Evolutionary conservation across 1,140 invertebrate species (phyloP), one percentile per base, ranked within the genome.

Genomic region (Diprion similis): DNA sequence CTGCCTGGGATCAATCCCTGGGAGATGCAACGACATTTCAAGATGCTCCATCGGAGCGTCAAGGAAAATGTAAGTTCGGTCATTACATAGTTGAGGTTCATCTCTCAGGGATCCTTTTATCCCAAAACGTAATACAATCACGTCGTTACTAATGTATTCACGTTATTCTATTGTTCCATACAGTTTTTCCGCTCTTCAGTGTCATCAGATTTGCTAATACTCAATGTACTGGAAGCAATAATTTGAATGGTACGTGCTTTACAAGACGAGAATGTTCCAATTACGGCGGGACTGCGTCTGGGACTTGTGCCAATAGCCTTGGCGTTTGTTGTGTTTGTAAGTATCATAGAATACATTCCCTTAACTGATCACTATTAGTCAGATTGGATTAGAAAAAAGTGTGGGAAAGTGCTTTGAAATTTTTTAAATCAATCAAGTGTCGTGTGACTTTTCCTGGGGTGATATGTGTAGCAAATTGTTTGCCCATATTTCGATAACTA

Each of bases 281-380:
- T 77, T 89, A 92, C 18, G 91, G 91, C 69, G 95, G 95, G 0
- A 90, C 89, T 8, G 88, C 91, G 46, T 92, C 92, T 2, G 94
- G 94, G 13, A 87, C 81, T 7, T 96, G 95, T 83, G 93, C 93
- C 9, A 91, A 91, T 59, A 91, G 90, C 46, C 89, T 91, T 73
- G 92, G 91, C 2, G 90, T 93, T 71, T 96, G 95, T 82, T 96
- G 95, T 81, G 90, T 95, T 71, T 92, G 95, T 96, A 87, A 92
- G 92, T 91, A 85, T 77, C 45, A 19, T 71, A 73, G 17, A 73
- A 48, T 65, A 45, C 6, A 37, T 37, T 37, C 24, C 24, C 24
- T 37, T 37, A 37, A 37, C 24, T 37, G 24, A 37, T 37, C 24
- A 37, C 24, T 37, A 37, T 15, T 9, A 2, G 1, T 68, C 67